phyloP scores from a whole-genome alignment of 2,113 vertebrate species.

The Lepus europaeus region DNA sequence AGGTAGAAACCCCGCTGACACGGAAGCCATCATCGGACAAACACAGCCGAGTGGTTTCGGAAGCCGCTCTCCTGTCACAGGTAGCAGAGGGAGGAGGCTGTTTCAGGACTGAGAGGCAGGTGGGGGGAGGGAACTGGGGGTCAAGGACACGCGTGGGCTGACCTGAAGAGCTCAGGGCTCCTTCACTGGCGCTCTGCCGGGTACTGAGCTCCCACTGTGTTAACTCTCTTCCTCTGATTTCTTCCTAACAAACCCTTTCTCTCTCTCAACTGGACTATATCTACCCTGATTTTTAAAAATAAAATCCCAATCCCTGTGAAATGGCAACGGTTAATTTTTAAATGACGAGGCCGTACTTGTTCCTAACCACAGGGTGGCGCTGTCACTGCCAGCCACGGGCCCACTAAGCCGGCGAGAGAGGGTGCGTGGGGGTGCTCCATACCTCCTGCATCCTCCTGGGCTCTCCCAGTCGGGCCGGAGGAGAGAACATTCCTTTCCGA shows the following conservation, averaged over 20 bases:
- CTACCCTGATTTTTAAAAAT: background rate
- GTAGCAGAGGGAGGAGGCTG: accelerated
- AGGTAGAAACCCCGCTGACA: background rate
- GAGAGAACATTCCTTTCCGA: background rate
- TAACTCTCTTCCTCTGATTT: background rate
- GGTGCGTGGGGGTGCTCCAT: accelerated
- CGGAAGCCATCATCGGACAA: background rate
- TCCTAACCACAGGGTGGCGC: accelerated
- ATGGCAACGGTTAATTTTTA: background rate
- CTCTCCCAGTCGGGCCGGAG: background rate
- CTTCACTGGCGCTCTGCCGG: background rate
- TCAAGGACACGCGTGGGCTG: background rate
- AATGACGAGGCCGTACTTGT: background rate
- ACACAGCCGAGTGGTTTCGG: background rate
- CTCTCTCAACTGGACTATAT: background rate
- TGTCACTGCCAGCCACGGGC: background rate
- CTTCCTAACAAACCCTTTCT: background rate
- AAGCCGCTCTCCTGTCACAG: background rate
- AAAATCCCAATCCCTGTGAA: background rate
- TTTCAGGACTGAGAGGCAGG: background rate
- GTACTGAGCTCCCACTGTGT: background rate
- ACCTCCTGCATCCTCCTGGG: background rate
- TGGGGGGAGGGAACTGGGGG: background rate
- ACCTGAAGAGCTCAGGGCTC: accelerated
- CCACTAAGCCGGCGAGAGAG: background rate